Base-by-base conservation (phyloP, 1,140 invertebrate species). In the Papilio polytes region DNA sequence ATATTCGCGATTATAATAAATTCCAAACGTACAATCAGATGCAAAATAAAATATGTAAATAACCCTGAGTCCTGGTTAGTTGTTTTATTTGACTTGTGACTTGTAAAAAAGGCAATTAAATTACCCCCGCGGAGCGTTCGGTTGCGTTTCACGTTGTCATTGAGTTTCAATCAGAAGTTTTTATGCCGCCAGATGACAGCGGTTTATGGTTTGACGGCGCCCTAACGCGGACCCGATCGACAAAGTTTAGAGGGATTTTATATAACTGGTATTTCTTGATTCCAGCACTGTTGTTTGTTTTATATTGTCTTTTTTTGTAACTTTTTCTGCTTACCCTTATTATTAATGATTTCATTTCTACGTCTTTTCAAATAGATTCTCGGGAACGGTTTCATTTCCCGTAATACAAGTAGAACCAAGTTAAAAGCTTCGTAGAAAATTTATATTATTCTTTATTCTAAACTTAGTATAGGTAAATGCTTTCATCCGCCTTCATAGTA, bases 261-360 rank as follows among this genome's bases (percentile, higher is more conserved):
- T 78, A 66, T 41, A 78, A 78, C 77, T 78, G 31, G 77, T 78
- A 78, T 78, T 78, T 78, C 77, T 78, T 78, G 77, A 78, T 78
- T 78, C 46, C 18, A 66, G 15, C 56, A 59, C 18, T 6, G 36
- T 78, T 78, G 56, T 78, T 78, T 78, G 41, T 78, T 66, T 78
- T 66, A 59, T 36, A 22, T 78, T 70, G 10, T 31, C 7, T 20
- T 70, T 70, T 70, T 70, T 70, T 20, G 31, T 31, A 15, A 31
- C 26, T 70, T 70, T 70, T 70, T 36, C 26, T 70, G 63, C 26
- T 70, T 7, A 8, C 15, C 20, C n/a, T 12, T 63, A 63, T 56
- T 56, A 20, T 20, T 51, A 18, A 6, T 51, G 13, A 6, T 6
- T 51, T 20, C 3, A 26, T 59, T 22, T 9, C 56, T 7, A 59